phyloP scores from a whole-genome alignment of 2,888 invertebrate genomes.

The Metallyticus violacea region DNA sequence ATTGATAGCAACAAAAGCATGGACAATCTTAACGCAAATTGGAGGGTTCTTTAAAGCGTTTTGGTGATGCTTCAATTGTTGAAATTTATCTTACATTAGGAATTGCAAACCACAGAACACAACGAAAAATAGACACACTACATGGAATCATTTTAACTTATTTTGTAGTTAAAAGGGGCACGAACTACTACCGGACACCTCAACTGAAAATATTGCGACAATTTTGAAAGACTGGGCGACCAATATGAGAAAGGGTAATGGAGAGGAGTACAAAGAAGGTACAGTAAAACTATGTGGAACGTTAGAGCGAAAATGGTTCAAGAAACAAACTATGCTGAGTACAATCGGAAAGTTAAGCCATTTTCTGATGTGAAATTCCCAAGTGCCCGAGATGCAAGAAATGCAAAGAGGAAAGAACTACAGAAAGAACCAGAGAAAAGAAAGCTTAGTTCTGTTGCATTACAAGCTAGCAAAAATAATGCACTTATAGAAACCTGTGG shows the following conservation, averaged over 20 bases:
- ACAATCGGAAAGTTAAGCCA: neutral
- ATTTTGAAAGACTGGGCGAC: neutral
- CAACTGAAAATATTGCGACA: neutral
- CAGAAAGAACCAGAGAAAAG: neutral
- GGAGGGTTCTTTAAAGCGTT: too few species aligned
- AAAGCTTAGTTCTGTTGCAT: neutral
- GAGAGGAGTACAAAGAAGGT: neutral
- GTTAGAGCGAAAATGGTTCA: neutral
- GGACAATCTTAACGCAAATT: too few species aligned
- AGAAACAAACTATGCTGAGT: neutral
- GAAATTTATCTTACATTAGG: too few species aligned
- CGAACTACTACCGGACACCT: too few species aligned
- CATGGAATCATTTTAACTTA: too few species aligned
- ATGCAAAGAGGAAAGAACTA: neutral
- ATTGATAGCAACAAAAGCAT: too few species aligned
- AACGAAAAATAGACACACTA: too few species aligned
- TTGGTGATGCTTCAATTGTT: too few species aligned
- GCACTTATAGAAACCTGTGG: too few species aligned
- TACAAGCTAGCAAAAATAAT: too few species aligned
- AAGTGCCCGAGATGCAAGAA: neutral
- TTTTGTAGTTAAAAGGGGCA: too few species aligned
- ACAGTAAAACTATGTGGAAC: neutral
- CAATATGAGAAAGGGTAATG: neutral
- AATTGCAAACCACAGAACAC: too few species aligned
- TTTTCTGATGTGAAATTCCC: neutral